Percentiles rank a stretch among this genome's conserved stretches.
phyloP scores from a whole-genome alignment of 2,888 invertebrate species.

The Leptogaster cylindrica region DNA sequence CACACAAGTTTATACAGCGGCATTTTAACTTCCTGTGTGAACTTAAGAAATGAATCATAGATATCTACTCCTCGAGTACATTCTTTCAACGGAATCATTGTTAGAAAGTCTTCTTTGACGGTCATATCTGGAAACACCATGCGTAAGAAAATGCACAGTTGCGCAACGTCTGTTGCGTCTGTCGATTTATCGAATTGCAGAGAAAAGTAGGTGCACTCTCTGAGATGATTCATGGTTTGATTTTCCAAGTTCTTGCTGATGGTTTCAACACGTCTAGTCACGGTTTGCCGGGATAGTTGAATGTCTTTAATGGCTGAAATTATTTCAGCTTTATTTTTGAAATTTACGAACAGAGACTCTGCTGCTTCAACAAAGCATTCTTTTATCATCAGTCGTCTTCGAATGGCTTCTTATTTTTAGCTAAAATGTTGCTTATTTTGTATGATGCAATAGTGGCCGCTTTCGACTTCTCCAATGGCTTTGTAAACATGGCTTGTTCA shows the following conservation, averaged over 20 bases:
- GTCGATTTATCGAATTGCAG: conserved; percentile 50
- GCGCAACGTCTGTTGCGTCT: conserved; percentile 49
- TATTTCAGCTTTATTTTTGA: conserved; percentile 7
- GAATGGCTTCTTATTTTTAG: neutral
- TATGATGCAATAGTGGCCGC: neutral
- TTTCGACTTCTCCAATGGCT: neutral
- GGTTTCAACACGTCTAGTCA: conserved; percentile 6
- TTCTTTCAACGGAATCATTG: conserved; percentile 44
- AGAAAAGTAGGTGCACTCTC: conserved; percentile 38
- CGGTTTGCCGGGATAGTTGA: conserved; percentile 5
- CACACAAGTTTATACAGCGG: conserved; percentile 48
- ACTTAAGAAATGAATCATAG: conserved; percentile 47
- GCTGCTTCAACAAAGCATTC: neutral
- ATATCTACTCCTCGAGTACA: conserved; percentile 49
- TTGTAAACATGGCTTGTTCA: neutral
- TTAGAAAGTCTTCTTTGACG: conserved; percentile 46
- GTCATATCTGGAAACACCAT: conserved; percentile 40
- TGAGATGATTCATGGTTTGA: neutral
- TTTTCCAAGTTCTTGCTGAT: neutral
- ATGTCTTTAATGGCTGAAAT: conserved; percentile 8
- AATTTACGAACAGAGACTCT: neutral
- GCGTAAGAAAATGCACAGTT: conserved; percentile 48
- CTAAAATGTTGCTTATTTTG: neutral
- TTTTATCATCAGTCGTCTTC: neutral
- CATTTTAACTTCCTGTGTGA: conserved; percentile 45